A percentile compares a stretch with the other conserved stretches of the same genome.
These are phyloP conservation scores for Protaetia brevitarsis DNA, from an alignment of 1,140 invertebrate genomes.

Conservation along the genomic window DNA sequence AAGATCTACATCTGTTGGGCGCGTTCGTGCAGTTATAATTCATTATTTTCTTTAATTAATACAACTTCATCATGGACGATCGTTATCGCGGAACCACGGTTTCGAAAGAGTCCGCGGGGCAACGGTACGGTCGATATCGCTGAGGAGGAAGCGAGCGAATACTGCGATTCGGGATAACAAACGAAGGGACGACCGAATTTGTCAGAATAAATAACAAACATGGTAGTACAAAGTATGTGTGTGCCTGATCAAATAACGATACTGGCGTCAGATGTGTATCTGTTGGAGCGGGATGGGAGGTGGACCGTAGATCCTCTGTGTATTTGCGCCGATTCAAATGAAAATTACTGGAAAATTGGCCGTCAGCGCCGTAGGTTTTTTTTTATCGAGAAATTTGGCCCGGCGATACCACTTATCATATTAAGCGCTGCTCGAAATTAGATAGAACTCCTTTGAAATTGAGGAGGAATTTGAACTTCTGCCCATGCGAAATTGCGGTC, in stretches of 20 bases:
- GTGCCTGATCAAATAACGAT: constrained; percentile 12
- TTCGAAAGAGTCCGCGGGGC: too few species aligned
- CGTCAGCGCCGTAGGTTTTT: neutral
- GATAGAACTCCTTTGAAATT: neutral
- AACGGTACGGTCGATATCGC: neutral
- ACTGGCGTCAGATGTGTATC: neutral
- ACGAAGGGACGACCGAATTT: neutral
- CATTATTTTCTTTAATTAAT: constrained; percentile 3
- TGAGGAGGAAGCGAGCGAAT: neutral
- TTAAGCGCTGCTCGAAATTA: neutral
- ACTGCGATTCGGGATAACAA: neutral
- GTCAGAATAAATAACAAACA: neutral
- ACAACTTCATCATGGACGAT: neutral
- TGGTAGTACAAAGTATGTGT: neutral
- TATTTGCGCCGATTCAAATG: constrained; percentile 10
- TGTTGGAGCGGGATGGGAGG: neutral
- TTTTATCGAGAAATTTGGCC: neutral
- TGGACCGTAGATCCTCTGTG: neutral
- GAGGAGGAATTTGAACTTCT: too few species aligned
- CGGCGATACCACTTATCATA: neutral
- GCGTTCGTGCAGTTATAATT: neutral
- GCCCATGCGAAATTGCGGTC: too few species aligned
- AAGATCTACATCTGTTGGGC: neutral
- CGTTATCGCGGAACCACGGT: too few species aligned
- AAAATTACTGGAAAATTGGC: constrained; percentile 16